Base-by-base conservation (phyloP, 2,888 invertebrate species). In the Idaea biselata region DNA sequence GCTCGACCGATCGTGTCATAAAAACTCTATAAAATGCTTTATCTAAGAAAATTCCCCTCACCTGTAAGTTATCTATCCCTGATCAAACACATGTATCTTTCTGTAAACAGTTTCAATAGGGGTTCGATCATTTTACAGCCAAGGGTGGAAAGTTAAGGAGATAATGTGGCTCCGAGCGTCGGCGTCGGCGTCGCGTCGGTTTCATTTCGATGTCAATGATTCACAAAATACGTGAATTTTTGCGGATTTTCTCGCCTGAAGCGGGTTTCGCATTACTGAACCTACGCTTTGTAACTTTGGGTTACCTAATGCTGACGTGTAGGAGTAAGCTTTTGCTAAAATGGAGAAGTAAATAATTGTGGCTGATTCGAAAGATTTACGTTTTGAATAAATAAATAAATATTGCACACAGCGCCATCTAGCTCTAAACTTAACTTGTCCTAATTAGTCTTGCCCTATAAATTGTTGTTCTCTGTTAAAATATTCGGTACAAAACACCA, bases 131-230 rank as follows among this genome's bases (percentile, higher is more conserved):
- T 44, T 44, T 44, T 44, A 44, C 44, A 44, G 44, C 7, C 11
- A 11, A 44, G 14, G 44, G 44, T 25, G 25, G 25, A 3, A 14
- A 11, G 33, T 33, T 5, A 33, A 33, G 33, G 7, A 33, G 44
- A 44, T 44, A 44, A 44, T 44, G 44, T 44, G 44, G 44, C 44
- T 44, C 11, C 11, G 44, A 25, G 25, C 25, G 25, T 25, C 25
- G 25, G 25, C 25, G 25, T 25, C 25, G n/a, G n/a, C n/a, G n/a
- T 44, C 44, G 44, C 67, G 66, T 69, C 68, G 69, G 70, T 73
- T 76, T 73, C 73, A 78, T 75, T 73, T 74, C 74, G 76, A 55
- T 59, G 60, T 73, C 76, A 79, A 63, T 78, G 77, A 73, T 77
- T 79, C 64, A 61, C 65, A 56, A 69, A 67, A 63, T 56, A 78